Conservation (phyloP, 2,113 vertebrate genomes). For the Psittacus erithacus region DNA sequence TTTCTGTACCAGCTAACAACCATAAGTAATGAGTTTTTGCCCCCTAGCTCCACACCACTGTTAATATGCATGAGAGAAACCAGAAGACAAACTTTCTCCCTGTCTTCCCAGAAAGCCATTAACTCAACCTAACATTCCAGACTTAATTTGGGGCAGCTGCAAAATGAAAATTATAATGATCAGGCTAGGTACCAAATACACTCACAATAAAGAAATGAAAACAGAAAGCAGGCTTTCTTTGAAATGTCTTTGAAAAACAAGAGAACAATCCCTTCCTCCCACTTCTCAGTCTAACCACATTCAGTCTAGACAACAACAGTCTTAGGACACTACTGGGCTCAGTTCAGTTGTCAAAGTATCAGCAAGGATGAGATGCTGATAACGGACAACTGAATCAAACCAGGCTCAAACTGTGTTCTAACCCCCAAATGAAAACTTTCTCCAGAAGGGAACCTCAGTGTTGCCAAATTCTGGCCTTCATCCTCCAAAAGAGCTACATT, state of each 20-base stretch:
- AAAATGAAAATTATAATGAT: slow-evolving; percentile 26
- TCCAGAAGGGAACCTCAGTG: not conserved
- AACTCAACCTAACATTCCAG: slow-evolving; percentile 4
- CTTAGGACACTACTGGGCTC: not conserved
- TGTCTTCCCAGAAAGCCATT: slow-evolving; percentile 35
- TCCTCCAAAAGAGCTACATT: not conserved
- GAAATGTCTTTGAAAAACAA: not conserved
- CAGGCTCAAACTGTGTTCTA: not conserved
- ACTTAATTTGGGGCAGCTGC: not conserved
- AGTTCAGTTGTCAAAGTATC: not conserved
- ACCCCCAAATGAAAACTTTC: not conserved
- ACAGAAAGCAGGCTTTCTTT: not conserved
- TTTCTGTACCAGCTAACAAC: not conserved
- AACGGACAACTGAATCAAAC: not conserved
- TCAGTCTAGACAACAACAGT: not conserved
- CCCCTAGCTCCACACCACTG: not conserved
- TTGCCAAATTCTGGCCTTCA: not conserved
- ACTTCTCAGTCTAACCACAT: not conserved
- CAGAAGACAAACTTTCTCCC: not conserved
- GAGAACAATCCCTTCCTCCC: not conserved
- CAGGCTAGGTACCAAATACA: not conserved
- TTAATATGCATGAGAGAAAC: not conserved
- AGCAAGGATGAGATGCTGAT: not conserved
- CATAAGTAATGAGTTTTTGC: not conserved
- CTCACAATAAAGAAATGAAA: not conserved